Evolutionary conservation across 2,888 invertebrate genomes (phyloP).

Genomic region (Andrena haemorrhoa): DNA sequence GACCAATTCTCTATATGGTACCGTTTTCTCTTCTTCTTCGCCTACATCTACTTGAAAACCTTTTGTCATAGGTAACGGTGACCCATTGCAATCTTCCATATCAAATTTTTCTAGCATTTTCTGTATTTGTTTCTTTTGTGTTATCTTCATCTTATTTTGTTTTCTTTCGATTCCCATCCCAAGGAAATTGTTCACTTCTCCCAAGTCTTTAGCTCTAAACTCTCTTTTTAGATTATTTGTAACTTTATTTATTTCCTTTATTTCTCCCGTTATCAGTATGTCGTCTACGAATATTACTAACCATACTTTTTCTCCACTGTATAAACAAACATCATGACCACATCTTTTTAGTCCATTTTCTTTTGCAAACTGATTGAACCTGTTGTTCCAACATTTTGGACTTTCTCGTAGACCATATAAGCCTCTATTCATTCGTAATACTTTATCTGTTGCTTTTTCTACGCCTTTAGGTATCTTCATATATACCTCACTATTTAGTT

Average conservation of each 20-base stretch:
- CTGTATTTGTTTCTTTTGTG: neutral
- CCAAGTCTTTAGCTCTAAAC: conserved; percentile 13
- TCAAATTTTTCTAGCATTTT: conserved; percentile 15
- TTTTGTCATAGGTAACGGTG: neutral
- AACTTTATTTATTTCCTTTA: neutral
- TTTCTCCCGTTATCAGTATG: conserved; percentile 2
- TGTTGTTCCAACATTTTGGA: neutral
- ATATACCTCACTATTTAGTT: neutral
- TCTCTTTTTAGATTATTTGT: neutral
- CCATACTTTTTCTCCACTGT: neutral
- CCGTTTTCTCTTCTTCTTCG: neutral
- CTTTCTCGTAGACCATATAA: neutral
- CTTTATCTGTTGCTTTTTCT: neutral
- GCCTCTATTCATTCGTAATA: neutral
- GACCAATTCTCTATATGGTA: neutral
- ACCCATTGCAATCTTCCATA: neutral
- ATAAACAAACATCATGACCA: neutral
- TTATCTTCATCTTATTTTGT: neutral
- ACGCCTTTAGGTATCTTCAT: neutral
- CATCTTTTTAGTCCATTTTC: neutral
- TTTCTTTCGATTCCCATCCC: conserved; percentile 13
- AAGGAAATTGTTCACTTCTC: conserved; percentile 7
- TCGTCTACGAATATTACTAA: conserved; percentile 1
- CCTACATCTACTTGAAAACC: neutral
- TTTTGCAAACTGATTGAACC: neutral